Evolutionary conservation across 2,113 vertebrate genomes (phyloP), one percentile per base, ranked within the genome.

Genomic region (Callipepla squamata): DNA sequence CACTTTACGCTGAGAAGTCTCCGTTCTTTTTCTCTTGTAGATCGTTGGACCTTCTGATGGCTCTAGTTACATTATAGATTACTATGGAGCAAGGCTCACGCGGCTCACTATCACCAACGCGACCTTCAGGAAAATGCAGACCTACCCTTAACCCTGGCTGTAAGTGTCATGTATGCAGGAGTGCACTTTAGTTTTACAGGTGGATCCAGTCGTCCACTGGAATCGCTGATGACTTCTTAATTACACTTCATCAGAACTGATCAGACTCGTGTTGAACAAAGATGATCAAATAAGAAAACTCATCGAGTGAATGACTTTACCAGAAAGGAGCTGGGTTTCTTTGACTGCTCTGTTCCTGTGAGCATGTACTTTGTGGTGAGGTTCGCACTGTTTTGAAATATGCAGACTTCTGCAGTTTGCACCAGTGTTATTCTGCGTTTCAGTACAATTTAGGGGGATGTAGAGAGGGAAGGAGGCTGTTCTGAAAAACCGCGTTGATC

Each of bases 11-110:
- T 95, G 87, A 59, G 34, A 97, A 96, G 76, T 89, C 87, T 94
- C 70, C 69, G 61, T 85, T 82, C 83, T 94, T 87, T 65, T 89
- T 50, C 57, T 95, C 48, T 93, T 90, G 58, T 96, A 99, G 99
- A 99, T 99, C 4, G 99, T 99, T 34, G 99, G 99, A 84, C 99
- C 99, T 38, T 99, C 99, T 1, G 99, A 99, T 36, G 99, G 99
- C 70, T 99, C 99, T 2, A 98, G 98, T 98, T 99, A 99, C 96
- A 99, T 99, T 38, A 99, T 99, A 85, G 99, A 99, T 97, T 99
- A 99, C 92, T 99, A 99, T 8, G 99, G 99, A 47, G 98, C 99
- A 67, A 98, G 99, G 57, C 98, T 99, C 63, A 98, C 97, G 14
- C 98, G 98, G 40, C 97, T 99, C 85, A 98, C 98, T 81, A 99